phyloP scores from a whole-genome alignment of 2,888 invertebrate species.

The Alcis repandata region DNA sequence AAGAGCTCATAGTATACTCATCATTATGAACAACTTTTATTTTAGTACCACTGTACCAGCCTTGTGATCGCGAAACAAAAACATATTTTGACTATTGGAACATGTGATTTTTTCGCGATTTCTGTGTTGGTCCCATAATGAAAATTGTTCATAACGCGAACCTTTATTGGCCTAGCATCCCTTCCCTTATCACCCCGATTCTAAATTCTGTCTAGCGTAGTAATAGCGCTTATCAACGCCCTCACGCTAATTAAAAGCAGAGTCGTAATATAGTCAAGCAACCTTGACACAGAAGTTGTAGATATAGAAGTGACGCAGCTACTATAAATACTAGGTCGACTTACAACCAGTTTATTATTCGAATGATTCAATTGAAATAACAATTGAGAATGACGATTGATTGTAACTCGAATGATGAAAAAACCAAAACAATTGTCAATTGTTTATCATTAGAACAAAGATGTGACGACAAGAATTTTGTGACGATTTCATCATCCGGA shows the following conservation, averaged over 20 bases:
- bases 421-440: not conserved
- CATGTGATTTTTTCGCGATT: too few relatives aligned
- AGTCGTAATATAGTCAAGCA: not conserved
- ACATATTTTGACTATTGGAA: too few relatives aligned
- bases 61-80: too few relatives aligned
- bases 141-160: too few relatives aligned
- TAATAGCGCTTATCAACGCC: not conserved
- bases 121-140: too few relatives aligned
- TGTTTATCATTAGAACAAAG: not conserved
- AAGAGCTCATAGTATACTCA: too few relatives aligned
- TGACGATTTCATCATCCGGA: not conserved
- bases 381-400: not conserved
- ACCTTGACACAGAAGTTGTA: slow-evolving; percentile 24
- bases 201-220: too few relatives aligned
- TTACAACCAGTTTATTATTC: not conserved
- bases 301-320: slow-evolving; percentile 2
- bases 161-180: too few relatives aligned
- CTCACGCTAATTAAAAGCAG: not conserved
- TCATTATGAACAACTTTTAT: too few relatives aligned
- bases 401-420: not conserved
- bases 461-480: too few relatives aligned
- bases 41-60: too few relatives aligned
- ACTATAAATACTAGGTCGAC: not conserved
- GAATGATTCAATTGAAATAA: not conserved
- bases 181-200: too few relatives aligned